Base-by-base conservation (phyloP, 2,888 invertebrate genomes). In the Maniola hyperantus region DNA sequence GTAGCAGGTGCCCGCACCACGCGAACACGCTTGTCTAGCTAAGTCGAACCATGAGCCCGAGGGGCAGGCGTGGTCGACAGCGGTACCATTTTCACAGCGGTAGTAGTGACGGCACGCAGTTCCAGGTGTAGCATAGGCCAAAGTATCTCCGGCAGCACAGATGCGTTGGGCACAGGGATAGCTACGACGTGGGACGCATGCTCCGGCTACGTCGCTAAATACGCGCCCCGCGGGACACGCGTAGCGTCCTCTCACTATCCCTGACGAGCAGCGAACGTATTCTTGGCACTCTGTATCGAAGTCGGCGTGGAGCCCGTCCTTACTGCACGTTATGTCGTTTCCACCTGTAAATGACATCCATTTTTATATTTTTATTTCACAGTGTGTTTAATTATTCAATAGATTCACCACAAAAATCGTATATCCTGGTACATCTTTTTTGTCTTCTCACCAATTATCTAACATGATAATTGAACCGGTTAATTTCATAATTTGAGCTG, bases 81-180 rank as follows among this genome's bases (percentile, higher is more conserved):
- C 89, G 10, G 85, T 83, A 50, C 93, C 93, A 73, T 90, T 89
- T 57, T 88, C 84, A 78, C 94, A 94, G 72, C 92, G 91, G 81
- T 94, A 94, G 81, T 94, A 94, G 66, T 91, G 90, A 5, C 90
- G 88, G 77, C 94, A 94, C 53, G 92, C 91, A 20, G 93, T 92
- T 66, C 91, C 93, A 51, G 94, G 94, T 8, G 91, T 84, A n/a
- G 93, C 91, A 79, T 93, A 94, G 48, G 91, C 90, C 51, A 83
- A 77, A 4, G 79, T 71, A 75, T 92, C 92, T 8, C 72, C 78
- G 26, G 83, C 76, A 33, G 84, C 83, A 73, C 92, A 93, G 68
- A 79, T 75, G 58, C 89, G 89, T 7, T 85, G 87, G 48, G 90
- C 81, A 78, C 93, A 93, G 10, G 83, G 83, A 36, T 81, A 81